Conservation (phyloP, 2,113 vertebrate genomes). For the Orientallactaga bullata region DNA sequence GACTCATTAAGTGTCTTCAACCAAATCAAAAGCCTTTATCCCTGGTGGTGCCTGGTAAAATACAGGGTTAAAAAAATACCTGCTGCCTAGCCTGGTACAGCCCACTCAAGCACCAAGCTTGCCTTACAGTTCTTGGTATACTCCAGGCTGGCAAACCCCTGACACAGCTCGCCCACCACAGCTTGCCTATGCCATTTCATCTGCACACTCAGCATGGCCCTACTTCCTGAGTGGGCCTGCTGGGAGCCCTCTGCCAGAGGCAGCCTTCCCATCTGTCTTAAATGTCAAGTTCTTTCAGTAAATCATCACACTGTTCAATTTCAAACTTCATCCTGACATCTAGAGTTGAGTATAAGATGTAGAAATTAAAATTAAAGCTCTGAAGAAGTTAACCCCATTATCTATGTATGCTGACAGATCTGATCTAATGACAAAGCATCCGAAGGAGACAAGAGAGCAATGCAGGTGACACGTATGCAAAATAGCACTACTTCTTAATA, state of each 20-base stretch:
- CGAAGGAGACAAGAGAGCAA: slow-evolving; percentile 44
- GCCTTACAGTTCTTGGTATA: not conserved
- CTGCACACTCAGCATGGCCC: not conserved
- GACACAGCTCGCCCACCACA: not conserved
- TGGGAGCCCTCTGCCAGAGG: not conserved
- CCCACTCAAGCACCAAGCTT: rapidly evolving
- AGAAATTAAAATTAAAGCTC: not conserved
- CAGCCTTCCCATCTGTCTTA: slow-evolving; percentile 3
- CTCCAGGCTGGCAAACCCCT: rapidly evolving
- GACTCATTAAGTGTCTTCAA: not conserved
- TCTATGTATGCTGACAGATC: slow-evolving; percentile 36
- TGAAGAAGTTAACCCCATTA: slow-evolving; percentile 3
- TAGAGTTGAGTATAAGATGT: not conserved
- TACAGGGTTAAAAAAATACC: not conserved
- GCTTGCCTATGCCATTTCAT: not conserved
- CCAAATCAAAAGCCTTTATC: not conserved
- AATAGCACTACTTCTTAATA: slow-evolving; percentile 46
- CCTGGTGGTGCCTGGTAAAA: not conserved
- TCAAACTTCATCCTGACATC: slow-evolving; percentile 35
- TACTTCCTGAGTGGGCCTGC: not conserved
- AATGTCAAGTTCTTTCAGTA: not conserved
- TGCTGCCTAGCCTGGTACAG: not conserved
- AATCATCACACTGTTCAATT: not conserved
- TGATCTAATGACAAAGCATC: slow-evolving; percentile 31
- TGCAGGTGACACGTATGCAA: not conserved